phyloP scores from a whole-genome alignment of 2,888 invertebrate species.

The Lacanobia wlatinum region DNA sequence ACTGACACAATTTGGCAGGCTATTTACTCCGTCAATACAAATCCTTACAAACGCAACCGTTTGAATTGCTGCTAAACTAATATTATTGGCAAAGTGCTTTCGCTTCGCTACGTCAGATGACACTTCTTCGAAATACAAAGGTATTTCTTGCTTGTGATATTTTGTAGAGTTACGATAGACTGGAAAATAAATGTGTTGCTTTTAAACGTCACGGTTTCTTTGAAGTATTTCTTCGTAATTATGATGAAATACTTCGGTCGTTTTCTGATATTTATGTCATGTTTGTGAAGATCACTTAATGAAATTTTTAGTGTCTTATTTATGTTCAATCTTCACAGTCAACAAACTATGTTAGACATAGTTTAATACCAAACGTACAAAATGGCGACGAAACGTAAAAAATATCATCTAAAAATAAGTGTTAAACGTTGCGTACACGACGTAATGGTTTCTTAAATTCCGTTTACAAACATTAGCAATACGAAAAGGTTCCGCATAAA shows the following conservation, averaged over 20 bases:
- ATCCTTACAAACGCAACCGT: slow-evolving; percentile 25
- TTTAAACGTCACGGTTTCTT: slow-evolving; percentile 1
- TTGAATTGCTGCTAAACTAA: slow-evolving; percentile 28
- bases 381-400: slow-evolving; percentile 20
- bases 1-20: slow-evolving; percentile 40
- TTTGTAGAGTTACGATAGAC: not conserved
- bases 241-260: not conserved
- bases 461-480: slow-evolving; percentile 46
- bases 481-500: slow-evolving; percentile 46
- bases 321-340: not conserved
- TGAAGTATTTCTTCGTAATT: slow-evolving; percentile 22
- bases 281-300: not conserved
- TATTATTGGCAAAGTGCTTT: slow-evolving; percentile 20
- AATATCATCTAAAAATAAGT: slow-evolving; percentile 38
- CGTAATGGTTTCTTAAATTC: slow-evolving; percentile 52
- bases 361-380: slow-evolving; percentile 20
- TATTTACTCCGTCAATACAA: slow-evolving; percentile 38
- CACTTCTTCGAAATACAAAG: slow-evolving; percentile 18
- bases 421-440: slow-evolving; percentile 46
- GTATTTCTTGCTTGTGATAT: slow-evolving; percentile 7
- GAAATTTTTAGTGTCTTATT: not conserved
- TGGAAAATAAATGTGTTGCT: slow-evolving; percentile 19
- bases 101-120: slow-evolving; percentile 3
- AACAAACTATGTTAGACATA: not conserved
- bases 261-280: not conserved